Percentiles rank a stretch among this genome's conserved stretches.
These are phyloP conservation scores for Raja brachyura DNA, from an alignment of 2,113 vertebrate species.

Conservation along the genomic window DNA sequence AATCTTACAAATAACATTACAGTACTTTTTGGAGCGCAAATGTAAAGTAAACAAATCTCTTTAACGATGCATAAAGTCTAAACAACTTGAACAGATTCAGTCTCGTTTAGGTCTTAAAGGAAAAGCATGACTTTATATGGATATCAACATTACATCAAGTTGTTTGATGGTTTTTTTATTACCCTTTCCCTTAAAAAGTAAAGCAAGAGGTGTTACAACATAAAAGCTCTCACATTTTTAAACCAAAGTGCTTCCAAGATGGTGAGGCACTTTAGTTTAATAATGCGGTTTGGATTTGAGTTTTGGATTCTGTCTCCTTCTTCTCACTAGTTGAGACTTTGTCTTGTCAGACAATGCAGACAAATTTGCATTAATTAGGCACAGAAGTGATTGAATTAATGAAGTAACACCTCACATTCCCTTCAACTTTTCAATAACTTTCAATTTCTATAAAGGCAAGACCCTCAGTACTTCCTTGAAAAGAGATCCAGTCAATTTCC, in stretches of 20 bases:
- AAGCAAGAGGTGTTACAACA: not conserved
- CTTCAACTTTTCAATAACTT: too few species aligned
- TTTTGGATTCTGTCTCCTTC: not conserved
- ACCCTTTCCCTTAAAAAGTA: not conserved
- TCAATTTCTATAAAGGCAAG: too few species aligned
- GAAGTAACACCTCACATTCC: not conserved
- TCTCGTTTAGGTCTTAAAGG: not conserved
- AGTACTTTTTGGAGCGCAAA: not conserved
- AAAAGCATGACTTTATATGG: not conserved
- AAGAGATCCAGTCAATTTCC: too few species aligned
- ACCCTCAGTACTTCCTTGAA: too few species aligned
- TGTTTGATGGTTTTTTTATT: not conserved
- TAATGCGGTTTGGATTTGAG: not conserved
- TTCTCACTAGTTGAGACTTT: not conserved
- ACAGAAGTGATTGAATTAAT: not conserved
- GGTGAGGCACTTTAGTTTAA: not conserved
- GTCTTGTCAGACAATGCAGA: not conserved
- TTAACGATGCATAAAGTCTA: constrained; percentile 13
- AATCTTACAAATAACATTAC: constrained; percentile 46
- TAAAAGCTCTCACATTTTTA: not conserved
- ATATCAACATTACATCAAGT: not conserved
- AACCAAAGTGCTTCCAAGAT: not conserved
- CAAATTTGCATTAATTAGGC: not conserved
- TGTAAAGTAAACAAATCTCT: constrained; percentile 29
- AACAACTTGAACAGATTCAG: constrained; percentile 23